phyloP scores from a whole-genome alignment of 1,140 invertebrate genomes.

The Orchesella cincta region DNA sequence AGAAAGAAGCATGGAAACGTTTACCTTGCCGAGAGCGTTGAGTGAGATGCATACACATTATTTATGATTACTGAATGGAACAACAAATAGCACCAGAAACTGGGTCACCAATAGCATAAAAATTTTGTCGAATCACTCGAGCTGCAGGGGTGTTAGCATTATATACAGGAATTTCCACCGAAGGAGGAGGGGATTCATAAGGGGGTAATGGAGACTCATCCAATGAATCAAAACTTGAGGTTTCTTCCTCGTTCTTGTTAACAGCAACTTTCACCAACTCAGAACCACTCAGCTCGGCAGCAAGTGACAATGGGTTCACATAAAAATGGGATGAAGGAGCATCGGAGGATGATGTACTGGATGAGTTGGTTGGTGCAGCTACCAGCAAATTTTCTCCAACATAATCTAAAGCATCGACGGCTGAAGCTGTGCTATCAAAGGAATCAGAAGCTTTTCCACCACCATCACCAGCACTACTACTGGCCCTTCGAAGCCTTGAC shows the following conservation, averaged over 20 bases:
- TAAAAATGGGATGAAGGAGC: conserved; percentile 32
- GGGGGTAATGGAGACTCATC: conserved; percentile 34
- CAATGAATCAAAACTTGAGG: background rate
- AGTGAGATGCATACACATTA: no score
- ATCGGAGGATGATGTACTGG: background rate
- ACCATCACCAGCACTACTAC: background rate
- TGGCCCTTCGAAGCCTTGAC: background rate
- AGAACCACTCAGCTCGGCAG: conserved; percentile 36
- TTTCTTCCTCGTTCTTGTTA: background rate
- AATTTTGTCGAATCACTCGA: conserved; percentile 36
- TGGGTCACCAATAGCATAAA: conserved; percentile 24
- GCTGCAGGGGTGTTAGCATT: conserved; percentile 38
- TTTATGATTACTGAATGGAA: conserved; percentile 22
- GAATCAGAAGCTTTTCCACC: background rate
- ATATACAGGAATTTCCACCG: conserved; percentile 36
- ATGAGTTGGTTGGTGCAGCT: background rate
- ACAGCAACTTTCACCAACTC: background rate
- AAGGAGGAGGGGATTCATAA: conserved; percentile 42
- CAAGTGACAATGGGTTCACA: conserved; percentile 46
- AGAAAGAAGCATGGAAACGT: background rate
- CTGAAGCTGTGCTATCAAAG: background rate
- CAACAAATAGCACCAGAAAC: conserved; percentile 23
- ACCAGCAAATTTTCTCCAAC: background rate
- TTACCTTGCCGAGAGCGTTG: no score
- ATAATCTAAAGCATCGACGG: background rate